phyloP scores from a whole-genome alignment of 2,113 vertebrate genomes.

The Dicentrarchus labrax region DNA sequence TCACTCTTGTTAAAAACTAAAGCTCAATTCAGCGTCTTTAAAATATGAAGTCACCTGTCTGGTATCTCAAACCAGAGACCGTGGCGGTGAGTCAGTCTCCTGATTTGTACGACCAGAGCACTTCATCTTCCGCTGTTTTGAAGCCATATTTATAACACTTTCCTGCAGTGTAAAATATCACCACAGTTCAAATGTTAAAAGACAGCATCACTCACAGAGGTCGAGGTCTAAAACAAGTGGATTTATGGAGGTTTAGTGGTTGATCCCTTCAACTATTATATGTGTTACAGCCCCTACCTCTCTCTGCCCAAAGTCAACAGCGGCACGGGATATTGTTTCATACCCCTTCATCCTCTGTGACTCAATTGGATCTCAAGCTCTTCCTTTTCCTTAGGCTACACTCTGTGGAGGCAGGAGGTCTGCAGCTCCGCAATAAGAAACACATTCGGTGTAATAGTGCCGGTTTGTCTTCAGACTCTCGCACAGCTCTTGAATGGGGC shows the following conservation, averaged over 20 bases:
- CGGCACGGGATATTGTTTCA: slow-evolving; percentile 79
- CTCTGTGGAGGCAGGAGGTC: slow-evolving; percentile 70
- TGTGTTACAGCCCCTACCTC: slow-evolving; percentile 65
- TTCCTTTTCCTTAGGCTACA: slow-evolving; percentile 76
- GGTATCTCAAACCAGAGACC: slow-evolving; percentile 46
- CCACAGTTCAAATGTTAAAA: slow-evolving; percentile 57
- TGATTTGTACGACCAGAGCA: slow-evolving; percentile 27
- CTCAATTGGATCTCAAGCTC: slow-evolving; percentile 75
- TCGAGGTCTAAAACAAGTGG: slow-evolving; percentile 70
- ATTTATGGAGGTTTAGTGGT: slow-evolving; percentile 70
- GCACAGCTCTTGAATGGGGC: slow-evolving; percentile 39
- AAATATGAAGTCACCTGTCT: slow-evolving; percentile 66
- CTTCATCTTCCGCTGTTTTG: slow-evolving; percentile 22
- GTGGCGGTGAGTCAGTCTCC: slow-evolving; percentile 21
- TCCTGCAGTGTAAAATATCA: slow-evolving; percentile 34
- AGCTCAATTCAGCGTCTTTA: slow-evolving; percentile 19
- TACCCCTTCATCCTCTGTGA: slow-evolving; percentile 81
- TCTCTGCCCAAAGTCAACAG: slow-evolving; percentile 79
- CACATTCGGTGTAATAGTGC: slow-evolving; percentile 62
- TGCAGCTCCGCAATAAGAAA: slow-evolving; percentile 62
- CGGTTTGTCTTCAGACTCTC: slow-evolving; percentile 53
- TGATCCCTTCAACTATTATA: slow-evolving; percentile 70
- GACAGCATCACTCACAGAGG: slow-evolving; percentile 56
- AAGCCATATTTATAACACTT: slow-evolving; percentile 27
- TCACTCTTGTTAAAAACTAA: slow-evolving; percentile 40